Conservation (phyloP, 2,888 invertebrate genomes). For the Nemoura dubitans region DNA sequence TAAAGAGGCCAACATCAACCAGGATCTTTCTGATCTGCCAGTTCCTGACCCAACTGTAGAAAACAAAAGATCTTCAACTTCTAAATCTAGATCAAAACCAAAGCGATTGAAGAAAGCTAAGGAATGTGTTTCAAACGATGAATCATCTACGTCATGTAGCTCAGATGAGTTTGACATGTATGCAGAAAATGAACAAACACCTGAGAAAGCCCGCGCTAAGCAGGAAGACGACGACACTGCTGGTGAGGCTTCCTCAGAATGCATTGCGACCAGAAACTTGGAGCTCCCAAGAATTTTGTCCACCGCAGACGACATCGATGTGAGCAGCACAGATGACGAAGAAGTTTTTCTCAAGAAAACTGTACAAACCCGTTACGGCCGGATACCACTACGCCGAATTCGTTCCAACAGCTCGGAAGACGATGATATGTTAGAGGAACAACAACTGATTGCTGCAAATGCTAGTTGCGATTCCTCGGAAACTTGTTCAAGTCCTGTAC, state of each 20-base stretch:
- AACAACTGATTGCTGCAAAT: not conserved
- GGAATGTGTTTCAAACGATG: not conserved
- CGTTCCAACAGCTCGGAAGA: not conserved
- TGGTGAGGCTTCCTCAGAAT: not conserved
- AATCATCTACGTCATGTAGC: not conserved
- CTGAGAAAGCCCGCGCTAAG: not conserved
- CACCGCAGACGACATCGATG: not conserved
- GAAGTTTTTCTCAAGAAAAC: conserved; percentile 20
- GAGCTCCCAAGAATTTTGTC: not conserved
- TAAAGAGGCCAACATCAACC: not conserved
- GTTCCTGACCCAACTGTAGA: not conserved
- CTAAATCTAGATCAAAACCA: not conserved
- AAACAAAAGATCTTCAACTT: not conserved
- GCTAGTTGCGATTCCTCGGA: not conserved
- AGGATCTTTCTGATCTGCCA: not conserved
- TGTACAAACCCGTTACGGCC: conserved; percentile 25
- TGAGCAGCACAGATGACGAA: conserved; percentile 23
- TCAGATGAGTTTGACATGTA: conserved; percentile 1
- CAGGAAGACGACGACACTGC: not conserved
- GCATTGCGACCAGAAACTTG: not conserved
- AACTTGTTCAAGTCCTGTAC: not conserved
- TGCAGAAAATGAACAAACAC: not conserved
- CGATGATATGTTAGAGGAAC: not conserved
- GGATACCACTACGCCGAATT: not conserved
- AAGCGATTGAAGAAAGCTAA: not conserved